These are phyloP conservation scores for Rotaria macrura DNA, from an alignment of 2,888 invertebrate genomes.

Conservation along the genomic window DNA sequence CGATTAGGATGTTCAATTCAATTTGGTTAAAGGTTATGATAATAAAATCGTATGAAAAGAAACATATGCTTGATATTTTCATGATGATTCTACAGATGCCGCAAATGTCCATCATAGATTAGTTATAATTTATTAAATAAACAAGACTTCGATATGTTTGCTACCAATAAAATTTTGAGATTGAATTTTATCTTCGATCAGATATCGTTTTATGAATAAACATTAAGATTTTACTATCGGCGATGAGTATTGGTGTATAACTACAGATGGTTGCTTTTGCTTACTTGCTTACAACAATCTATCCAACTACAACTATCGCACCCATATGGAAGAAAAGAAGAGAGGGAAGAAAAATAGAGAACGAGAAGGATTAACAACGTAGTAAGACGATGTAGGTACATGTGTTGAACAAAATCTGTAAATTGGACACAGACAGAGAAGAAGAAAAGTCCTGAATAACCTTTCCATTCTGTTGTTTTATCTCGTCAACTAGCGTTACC, in stretches of 20 bases:
- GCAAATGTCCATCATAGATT: background rate
- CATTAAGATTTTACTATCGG: background rate
- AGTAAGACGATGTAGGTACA: background rate
- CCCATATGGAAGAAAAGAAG: background rate
- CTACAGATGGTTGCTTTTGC: background rate
- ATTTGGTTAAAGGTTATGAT: no score
- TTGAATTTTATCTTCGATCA: background rate
- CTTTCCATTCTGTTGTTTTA: background rate
- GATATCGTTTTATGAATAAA: background rate
- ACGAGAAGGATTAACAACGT: background rate
- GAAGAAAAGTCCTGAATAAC: background rate
- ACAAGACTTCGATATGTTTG: background rate
- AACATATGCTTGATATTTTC: no score
- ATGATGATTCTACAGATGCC: background rate
- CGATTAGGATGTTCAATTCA: no score
- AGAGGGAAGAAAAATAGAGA: background rate
- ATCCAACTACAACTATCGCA: background rate
- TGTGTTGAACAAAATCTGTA: background rate
- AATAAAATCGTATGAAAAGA: no score
- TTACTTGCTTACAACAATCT: background rate
- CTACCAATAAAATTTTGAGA: background rate
- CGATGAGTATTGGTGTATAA: background rate
- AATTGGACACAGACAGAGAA: background rate
- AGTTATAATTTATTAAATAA: background rate
- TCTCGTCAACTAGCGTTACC: background rate